Conservation (phyloP, 2,888 invertebrate genomes). For the Ornithoptera priamus region DNA sequence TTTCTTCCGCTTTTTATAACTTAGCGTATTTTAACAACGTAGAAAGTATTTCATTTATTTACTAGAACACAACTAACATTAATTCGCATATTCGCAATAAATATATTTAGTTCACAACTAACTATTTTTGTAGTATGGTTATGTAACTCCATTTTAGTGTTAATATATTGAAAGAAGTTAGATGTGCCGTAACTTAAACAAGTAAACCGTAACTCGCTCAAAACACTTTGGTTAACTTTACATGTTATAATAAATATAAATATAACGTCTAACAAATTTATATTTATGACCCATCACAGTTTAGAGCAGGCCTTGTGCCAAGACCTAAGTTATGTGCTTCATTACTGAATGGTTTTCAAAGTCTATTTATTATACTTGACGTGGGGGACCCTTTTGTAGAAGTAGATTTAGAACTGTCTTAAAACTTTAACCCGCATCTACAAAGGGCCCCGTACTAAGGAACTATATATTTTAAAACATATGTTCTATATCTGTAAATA, state of each 20-base stretch:
- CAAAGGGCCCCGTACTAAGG: not conserved
- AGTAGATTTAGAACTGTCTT: conserved; percentile 1
- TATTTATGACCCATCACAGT: conserved; percentile 12
- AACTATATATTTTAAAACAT: not conserved
- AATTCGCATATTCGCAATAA: too few species aligned
- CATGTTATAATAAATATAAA: not conserved
- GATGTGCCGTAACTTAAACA: too few species aligned
- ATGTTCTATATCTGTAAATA: not conserved
- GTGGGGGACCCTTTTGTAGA: not conserved
- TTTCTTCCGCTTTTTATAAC: too few species aligned
- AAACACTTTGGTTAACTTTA: too few species aligned
- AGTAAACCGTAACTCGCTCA: too few species aligned
- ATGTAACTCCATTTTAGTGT: too few species aligned
- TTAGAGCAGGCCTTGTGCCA: not conserved
- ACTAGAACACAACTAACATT: too few species aligned
- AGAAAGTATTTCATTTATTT: too few species aligned
- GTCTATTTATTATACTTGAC: conserved; percentile 19
- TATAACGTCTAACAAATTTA: conserved; percentile 17
- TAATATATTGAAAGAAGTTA: too few species aligned
- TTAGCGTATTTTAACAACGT: too few species aligned
- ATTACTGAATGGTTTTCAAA: conserved; percentile 21
- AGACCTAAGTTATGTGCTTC: conserved; percentile 27
- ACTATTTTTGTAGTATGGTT: too few species aligned
- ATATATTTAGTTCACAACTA: too few species aligned
- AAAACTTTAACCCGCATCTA: not conserved